A percentile compares a stretch with the other conserved stretches of the same genome.
Conservation (phyloP, 2,113 vertebrate genomes). For the Shinisaurus crocodilurus region DNA sequence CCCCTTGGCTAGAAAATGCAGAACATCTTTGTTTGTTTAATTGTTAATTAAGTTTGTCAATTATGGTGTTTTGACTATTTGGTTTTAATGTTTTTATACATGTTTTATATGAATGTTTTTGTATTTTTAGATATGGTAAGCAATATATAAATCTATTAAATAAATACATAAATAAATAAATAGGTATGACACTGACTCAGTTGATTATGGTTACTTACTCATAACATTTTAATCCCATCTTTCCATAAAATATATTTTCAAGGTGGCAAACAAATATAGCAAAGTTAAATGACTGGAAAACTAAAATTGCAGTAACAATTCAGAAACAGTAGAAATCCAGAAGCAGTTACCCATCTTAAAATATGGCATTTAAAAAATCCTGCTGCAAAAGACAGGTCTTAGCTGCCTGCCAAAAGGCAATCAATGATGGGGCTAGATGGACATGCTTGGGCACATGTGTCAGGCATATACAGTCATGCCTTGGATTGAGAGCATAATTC, state of each 20-base stretch:
- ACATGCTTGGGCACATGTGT: background rate
- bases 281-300: background rate
- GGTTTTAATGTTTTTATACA: no score
- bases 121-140: no score
- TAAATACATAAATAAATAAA: background rate
- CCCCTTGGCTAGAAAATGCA: constrained; percentile 29
- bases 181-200: constrained; percentile 8
- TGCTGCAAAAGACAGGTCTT: background rate
- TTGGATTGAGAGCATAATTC: no score
- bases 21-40: no score
- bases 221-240: background rate
- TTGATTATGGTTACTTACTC: background rate
- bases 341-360: background rate
- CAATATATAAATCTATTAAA: no score
- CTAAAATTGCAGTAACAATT: background rate
- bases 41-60: no score
- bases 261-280: background rate
- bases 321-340: background rate
- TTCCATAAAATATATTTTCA: background rate
- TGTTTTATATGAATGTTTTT: no score
- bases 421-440: background rate
- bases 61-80: no score
- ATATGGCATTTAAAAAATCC: background rate
- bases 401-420: background rate
- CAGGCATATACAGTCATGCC: constrained; percentile 5